phyloP scores from a whole-genome alignment of 2,797 vertebrate species.

The Sphenodon punctatus region DNA sequence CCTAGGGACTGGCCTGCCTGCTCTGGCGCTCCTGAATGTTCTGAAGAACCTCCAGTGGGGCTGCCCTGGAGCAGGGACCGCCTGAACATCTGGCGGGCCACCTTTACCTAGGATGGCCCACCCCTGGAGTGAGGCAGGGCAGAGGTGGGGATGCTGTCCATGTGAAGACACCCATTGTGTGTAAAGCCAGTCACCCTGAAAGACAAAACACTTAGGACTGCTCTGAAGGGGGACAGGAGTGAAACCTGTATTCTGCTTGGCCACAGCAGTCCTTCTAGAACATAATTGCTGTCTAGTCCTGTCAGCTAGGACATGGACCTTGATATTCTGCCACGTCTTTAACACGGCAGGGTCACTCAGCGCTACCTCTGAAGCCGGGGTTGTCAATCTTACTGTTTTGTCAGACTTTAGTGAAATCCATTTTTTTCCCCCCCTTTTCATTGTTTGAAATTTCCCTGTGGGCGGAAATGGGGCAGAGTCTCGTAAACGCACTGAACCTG shows the following conservation, averaged over 20 bases:
- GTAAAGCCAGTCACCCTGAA: rapidly evolving
- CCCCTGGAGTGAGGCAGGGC: too few relatives aligned
- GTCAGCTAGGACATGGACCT: background rate
- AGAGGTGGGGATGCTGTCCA: too few relatives aligned
- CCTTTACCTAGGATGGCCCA: background rate
- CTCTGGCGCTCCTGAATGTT: too few relatives aligned
- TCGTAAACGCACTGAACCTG: constrained; percentile 44
- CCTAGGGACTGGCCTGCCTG: background rate
- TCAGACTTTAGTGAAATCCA: background rate
- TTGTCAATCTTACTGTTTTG: background rate
- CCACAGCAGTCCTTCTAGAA: background rate
- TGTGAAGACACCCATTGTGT: too few relatives aligned
- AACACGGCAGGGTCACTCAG: background rate
- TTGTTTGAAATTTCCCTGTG: constrained; percentile 37
- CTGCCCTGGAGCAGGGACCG: too few relatives aligned
- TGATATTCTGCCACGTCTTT: background rate
- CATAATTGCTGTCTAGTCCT: background rate
- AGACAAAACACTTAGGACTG: background rate
- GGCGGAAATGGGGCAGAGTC: constrained; percentile 32
- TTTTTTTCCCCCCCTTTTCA: constrained; percentile 2
- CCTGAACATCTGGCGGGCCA: background rate
- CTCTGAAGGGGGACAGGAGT: background rate
- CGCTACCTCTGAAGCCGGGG: rapidly evolving
- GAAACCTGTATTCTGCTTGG: background rate
- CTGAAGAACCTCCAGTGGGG: too few relatives aligned